phyloP scores from a whole-genome alignment of 1,140 invertebrate genomes.

The Macrobrachium rosenbergii region DNA sequence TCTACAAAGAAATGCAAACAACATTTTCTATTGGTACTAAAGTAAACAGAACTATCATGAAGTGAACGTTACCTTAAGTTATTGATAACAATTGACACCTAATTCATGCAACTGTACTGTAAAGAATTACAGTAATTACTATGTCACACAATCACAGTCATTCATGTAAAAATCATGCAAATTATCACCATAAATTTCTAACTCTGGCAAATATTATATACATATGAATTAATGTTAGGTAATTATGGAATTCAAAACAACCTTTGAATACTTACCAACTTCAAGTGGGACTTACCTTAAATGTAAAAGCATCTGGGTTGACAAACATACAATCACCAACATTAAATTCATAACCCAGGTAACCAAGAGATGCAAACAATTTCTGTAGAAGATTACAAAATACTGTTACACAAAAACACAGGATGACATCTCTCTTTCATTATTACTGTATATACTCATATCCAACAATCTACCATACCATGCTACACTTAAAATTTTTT shows the following conservation, averaged over 20 bases:
- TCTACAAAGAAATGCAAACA: constrained; percentile 35
- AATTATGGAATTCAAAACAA: neutral
- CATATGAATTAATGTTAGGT: neutral
- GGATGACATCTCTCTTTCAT: no score
- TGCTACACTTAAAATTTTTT: no score
- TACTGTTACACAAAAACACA: neutral
- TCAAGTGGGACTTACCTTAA: constrained; percentile 70
- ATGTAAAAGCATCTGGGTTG: constrained; percentile 77
- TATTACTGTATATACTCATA: no score
- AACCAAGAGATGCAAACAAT: constrained; percentile 68
- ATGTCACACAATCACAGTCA: no score
- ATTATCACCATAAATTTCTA: no score
- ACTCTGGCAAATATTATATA: no score
- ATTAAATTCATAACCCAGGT: constrained; percentile 76
- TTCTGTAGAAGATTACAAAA: constrained; percentile 54
- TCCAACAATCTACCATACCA: no score
- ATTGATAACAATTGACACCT: no score
- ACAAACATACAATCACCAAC: constrained; percentile 83
- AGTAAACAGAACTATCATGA: neutral
- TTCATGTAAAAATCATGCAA: no score
- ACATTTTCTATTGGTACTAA: no score
- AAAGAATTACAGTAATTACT: no score
- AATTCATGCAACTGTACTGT: no score
- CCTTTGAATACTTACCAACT: neutral
- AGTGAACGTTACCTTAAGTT: neutral